phyloP scores from a whole-genome alignment of 2,113 vertebrate species.

The Leucoraja erinaceus region DNA sequence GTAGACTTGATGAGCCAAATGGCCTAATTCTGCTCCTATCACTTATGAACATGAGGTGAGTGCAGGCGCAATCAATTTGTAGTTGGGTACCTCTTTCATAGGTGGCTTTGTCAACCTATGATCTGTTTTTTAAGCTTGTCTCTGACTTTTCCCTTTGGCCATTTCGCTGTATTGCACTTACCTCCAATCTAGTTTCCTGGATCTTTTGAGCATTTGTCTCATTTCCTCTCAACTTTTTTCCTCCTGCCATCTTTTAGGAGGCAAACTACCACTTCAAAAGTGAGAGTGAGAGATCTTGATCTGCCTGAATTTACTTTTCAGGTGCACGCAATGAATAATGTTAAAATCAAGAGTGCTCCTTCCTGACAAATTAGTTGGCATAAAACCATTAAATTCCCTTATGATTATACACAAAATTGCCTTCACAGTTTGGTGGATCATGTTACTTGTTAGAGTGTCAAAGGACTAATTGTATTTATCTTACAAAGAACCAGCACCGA shows the following conservation, averaged over 20 bases:
- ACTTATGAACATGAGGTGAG: constrained; percentile 65
- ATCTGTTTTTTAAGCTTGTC: constrained; percentile 96
- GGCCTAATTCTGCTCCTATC: no score
- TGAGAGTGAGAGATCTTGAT: no score
- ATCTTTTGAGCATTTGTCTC: constrained; percentile 83
- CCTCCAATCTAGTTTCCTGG: constrained; percentile 96
- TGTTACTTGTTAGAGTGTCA: neutral
- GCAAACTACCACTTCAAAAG: constrained; percentile 52
- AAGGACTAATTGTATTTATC: neutral
- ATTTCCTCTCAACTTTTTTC: constrained; percentile 87
- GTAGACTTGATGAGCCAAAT: no score
- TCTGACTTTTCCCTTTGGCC: constrained; percentile 97
- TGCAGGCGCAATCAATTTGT: constrained; percentile 91
- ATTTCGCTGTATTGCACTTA: constrained; percentile 99
- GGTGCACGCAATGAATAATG: neutral
- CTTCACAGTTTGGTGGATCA: neutral
- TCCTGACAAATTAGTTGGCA: neutral
- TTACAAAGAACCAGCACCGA: neutral
- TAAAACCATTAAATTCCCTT: neutral
- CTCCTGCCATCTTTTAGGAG: constrained; percentile 92
- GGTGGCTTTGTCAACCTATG: constrained; percentile 89
- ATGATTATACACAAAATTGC: neutral
- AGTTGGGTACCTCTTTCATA: constrained; percentile 98
- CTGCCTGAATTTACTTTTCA: no score
- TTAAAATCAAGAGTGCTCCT: neutral